phyloP scores from a whole-genome alignment of 2,888 invertebrate genomes.

The Lasioglossum morio region DNA sequence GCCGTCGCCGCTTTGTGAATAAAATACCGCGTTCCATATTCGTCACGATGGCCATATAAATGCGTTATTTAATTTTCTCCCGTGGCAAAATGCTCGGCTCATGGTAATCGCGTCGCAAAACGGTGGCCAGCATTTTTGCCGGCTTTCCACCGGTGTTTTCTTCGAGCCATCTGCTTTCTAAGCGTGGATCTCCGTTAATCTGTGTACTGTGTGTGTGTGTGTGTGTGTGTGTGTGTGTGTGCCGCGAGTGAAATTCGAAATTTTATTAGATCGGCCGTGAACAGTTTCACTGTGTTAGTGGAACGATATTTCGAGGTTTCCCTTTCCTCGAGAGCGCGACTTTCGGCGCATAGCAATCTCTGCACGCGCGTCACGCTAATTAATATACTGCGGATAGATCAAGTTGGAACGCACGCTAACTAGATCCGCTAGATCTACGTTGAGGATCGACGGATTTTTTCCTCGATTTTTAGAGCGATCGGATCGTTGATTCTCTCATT shows the following conservation, averaged over 20 bases:
- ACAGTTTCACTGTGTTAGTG: conserved; percentile 55
- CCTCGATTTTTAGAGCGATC: not conserved
- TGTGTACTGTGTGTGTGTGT: not conserved
- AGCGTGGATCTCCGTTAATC: conserved; percentile 1
- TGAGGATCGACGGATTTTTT: not conserved
- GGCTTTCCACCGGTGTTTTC: conserved; percentile 9
- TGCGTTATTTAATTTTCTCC: not conserved
- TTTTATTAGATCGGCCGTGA: conserved; percentile 29
- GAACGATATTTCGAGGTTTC: conserved; percentile 53
- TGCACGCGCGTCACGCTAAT: conserved; percentile 54
- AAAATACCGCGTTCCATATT: not conserved
- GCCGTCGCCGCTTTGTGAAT: not conserved
- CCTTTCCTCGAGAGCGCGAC: conserved; percentile 33
- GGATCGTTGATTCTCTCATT: not conserved
- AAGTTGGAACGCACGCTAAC: not conserved
- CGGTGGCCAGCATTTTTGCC: not conserved
- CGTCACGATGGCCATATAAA: not conserved
- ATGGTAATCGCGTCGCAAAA: not conserved
- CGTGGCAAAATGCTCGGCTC: not conserved
- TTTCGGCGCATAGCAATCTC: not conserved
- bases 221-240: too few species aligned
- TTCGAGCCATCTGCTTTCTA: conserved; percentile 24
- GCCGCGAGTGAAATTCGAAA: conserved; percentile 47
- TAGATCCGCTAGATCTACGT: not conserved
- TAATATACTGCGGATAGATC: conserved; percentile 19